These are phyloP conservation scores for Corythornis leucogaster DNA, from an alignment of 2,797 vertebrate species.

Conservation along the genomic window DNA sequence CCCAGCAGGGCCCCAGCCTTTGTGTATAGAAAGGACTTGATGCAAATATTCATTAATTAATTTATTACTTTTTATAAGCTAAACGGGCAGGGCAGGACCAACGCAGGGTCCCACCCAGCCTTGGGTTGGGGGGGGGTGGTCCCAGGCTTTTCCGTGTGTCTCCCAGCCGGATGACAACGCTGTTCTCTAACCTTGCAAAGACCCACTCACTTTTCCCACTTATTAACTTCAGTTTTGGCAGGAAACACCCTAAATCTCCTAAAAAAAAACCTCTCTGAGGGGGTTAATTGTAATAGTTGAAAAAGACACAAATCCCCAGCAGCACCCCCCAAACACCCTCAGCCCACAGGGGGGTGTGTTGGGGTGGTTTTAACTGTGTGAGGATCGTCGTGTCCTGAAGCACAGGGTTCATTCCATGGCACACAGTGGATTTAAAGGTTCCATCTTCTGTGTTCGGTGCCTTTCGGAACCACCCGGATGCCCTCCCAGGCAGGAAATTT, in stretches of 20 bases:
- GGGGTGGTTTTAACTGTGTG: not conserved
- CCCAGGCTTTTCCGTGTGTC: not conserved
- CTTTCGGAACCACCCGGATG: not conserved
- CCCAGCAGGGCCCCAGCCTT: not conserved
- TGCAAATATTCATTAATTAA: conserved; percentile 73
- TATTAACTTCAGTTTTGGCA: not conserved
- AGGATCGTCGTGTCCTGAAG: too few species aligned
- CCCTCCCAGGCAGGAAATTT: not conserved
- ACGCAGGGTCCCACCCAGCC: not conserved
- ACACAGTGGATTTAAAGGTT: too few species aligned
- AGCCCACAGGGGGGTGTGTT: not conserved
- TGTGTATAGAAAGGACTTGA: conserved; percentile 74
- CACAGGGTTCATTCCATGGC: not conserved
- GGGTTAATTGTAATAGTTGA: not conserved
- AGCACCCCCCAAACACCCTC: not conserved
- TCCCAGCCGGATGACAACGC: not conserved
- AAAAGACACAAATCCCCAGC: not conserved
- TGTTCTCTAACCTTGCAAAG: conserved; percentile 1
- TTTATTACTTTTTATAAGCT: conserved; percentile 87
- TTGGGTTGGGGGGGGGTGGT: not conserved
- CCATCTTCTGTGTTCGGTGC: not conserved
- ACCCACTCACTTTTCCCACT: not conserved
- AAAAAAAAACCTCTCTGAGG: fast-evolving
- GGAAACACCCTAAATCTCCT: not conserved
- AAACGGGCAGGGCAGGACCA: not conserved